Evolutionary conservation across 2,797 vertebrate genomes (phyloP).

Genomic region (Kryptopterus vitreolus): DNA sequence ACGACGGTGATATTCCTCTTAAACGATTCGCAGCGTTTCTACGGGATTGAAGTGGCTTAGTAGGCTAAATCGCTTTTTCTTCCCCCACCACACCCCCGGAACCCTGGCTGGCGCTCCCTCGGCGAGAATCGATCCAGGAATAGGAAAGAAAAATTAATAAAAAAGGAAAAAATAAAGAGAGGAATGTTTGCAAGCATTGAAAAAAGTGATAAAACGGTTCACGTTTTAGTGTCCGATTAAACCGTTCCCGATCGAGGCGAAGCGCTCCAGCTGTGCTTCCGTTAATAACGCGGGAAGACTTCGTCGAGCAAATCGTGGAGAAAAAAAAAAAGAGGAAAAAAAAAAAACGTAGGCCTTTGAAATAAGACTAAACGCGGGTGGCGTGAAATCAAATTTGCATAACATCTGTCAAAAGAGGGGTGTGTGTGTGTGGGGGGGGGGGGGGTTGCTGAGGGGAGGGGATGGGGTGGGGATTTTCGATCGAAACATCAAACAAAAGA

Average conservation of each 20-base stretch:
- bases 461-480: constrained; percentile 20
- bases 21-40: constrained; percentile 75
- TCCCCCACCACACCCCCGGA: too few species aligned
- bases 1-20: constrained; percentile 74
- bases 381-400: constrained; percentile 34
- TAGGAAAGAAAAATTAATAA: too few species aligned
- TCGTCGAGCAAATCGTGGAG: constrained; percentile 23
- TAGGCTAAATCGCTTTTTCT: constrained; percentile 71
- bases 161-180: too few species aligned
- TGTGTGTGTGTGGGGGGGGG: too few species aligned
- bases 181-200: too few species aligned
- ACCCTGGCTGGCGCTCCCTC: not conserved
- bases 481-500: constrained; percentile 33
- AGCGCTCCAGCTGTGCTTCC: constrained; percentile 54
- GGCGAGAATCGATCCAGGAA: not conserved
- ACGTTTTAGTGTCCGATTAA: too few species aligned
- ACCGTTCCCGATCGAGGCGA: constrained; percentile 53
- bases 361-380: not conserved
- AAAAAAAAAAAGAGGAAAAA: too few species aligned
- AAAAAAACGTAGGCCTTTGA: constrained; percentile 23
- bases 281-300: constrained; percentile 62
- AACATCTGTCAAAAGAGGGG: constrained; percentile 45
- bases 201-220: too few species aligned
- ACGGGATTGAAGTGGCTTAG: constrained; percentile 75
- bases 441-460: too few species aligned